phyloP scores from a whole-genome alignment of 2,888 invertebrate genomes.

The Drosophila mercatorum region DNA sequence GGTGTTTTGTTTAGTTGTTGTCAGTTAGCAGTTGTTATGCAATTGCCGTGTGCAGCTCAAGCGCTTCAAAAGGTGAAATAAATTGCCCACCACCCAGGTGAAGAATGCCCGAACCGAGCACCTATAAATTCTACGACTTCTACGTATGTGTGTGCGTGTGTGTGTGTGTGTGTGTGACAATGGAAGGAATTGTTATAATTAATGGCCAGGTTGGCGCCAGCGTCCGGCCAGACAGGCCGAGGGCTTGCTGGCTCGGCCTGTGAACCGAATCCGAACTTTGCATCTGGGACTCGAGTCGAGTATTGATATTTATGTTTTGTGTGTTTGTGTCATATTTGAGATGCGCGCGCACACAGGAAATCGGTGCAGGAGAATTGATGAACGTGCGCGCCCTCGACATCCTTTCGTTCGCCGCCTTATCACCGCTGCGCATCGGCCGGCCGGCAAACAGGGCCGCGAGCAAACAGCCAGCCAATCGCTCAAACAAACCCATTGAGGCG shows the following conservation, averaged over 20 bases:
- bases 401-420: slow-evolving; percentile 64
- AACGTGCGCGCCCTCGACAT: slow-evolving; percentile 58
- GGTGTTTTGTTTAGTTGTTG: slow-evolving; percentile 3
- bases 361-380: slow-evolving; percentile 51
- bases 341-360: slow-evolving; percentile 47
- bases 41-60: slow-evolving; percentile 51
- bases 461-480: slow-evolving; percentile 34
- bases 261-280: slow-evolving; percentile 53
- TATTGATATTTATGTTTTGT: slow-evolving; percentile 13
- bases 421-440: slow-evolving; percentile 46
- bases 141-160: slow-evolving; percentile 34
- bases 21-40: slow-evolving; percentile 42
- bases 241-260: slow-evolving; percentile 15
- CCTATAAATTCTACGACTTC: slow-evolving; percentile 49
- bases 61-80: slow-evolving; percentile 50
- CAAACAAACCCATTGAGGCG: slow-evolving; percentile 32
- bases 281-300: slow-evolving; percentile 41
- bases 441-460: slow-evolving; percentile 23
- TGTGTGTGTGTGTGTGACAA: slow-evolving; percentile 53
- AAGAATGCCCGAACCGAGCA: slow-evolving; percentile 39
- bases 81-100: slow-evolving; percentile 72
- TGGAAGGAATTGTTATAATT: slow-evolving; percentile 68
- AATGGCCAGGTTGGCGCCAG: slow-evolving; percentile 77
- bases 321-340: slow-evolving; percentile 54
- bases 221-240: slow-evolving; percentile 19